Base-by-base conservation (phyloP, 2,888 invertebrate species). In the Xestoiulus laeticollis region DNA sequence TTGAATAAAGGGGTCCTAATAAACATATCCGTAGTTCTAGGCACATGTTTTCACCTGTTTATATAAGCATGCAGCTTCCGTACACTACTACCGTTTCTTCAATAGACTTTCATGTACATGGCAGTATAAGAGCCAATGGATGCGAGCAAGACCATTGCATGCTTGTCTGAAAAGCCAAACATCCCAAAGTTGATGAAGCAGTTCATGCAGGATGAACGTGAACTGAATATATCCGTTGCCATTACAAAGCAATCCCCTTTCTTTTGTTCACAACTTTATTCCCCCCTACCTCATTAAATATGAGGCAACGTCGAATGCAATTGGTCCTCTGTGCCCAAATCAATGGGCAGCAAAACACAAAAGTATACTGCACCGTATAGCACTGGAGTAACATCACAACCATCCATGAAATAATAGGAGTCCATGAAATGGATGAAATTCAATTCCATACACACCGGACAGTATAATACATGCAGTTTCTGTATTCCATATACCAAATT, bases 11-110 rank as follows among this genome's bases (percentile, higher is more conserved):
- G 53, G 53, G 53, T 53, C n/a, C 53, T 53, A 53, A 53, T 53
- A 53, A 53, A 53, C 19, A 53, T 53, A 53, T 53, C 53, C n/a
- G 19, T n/a, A 53, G 53, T 53, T 53, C 38, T n/a, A 53, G 53
- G 53, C 53, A 53, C 53, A 53, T 53, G 53, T 53, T 53, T 53
- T 53, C 53, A 53, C 53, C 53, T 53, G 53, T 53, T 53, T 53
- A 53, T 19, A 53, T n/a, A 53, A n/a, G 53, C n/a, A n/a, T n/a
- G n/a, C 53, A 53, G 53, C 53, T 53, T 53, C 53, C 19, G 53
- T 53, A 53, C 53, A 38, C 38, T 5, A 38, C 3, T 6, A 38
- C 3, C 38, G 38, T 38, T 38, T 38, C 38, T 38, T 38, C 38
- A 38, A n/a, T n/a, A n/a, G n/a, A n/a, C n/a, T n/a, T n/a, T n/a